Percentiles rank a stretch among this genome's conserved stretches.
phyloP scores from a whole-genome alignment of 2,888 invertebrate species.

The Drosophila mercatorum region DNA sequence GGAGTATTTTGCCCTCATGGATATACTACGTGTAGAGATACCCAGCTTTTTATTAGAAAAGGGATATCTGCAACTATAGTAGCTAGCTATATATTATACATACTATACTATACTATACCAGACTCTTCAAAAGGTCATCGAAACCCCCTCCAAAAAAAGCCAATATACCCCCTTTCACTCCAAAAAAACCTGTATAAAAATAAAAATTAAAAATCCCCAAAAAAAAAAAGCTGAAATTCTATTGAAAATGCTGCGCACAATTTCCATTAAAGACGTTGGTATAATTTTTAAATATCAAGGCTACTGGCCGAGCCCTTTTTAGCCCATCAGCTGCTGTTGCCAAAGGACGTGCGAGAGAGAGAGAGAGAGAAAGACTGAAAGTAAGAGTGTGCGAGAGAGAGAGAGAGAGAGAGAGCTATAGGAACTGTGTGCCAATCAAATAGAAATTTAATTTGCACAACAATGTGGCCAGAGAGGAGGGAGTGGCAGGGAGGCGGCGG shows the following conservation, averaged over 20 bases:
- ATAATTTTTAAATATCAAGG: constrained; percentile 68
- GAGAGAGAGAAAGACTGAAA: not conserved
- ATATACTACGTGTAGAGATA: too few relatives aligned
- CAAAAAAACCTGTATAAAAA: not conserved
- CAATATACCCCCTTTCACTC: not conserved
- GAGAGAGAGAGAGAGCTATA: not conserved
- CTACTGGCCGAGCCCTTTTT: constrained; percentile 26
- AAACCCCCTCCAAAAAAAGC: not conserved
- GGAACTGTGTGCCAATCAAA: constrained; percentile 62
- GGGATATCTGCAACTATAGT: too few relatives aligned
- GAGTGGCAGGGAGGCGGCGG: not conserved
- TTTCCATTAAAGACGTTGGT: constrained; percentile 71
- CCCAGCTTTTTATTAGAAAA: too few relatives aligned
- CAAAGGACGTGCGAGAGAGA: not conserved
- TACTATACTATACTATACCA: too few relatives aligned
- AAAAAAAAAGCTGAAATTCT: constrained; percentile 11
- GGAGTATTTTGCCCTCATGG: too few relatives aligned
- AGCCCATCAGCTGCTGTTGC: constrained; percentile 5
- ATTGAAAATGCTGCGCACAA: constrained; percentile 69
- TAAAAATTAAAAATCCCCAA: not conserved
- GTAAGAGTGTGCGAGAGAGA: not conserved
- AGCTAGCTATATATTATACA: too few relatives aligned
- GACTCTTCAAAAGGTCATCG: not conserved
- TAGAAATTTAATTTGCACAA: constrained; percentile 77
- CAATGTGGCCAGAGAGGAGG: constrained; percentile 44